A percentile compares a stretch with the other conserved stretches of the same genome.
These are phyloP conservation scores for Cryptotermes secundus DNA, from an alignment of 1,140 invertebrate species.

Conservation along the genomic window DNA sequence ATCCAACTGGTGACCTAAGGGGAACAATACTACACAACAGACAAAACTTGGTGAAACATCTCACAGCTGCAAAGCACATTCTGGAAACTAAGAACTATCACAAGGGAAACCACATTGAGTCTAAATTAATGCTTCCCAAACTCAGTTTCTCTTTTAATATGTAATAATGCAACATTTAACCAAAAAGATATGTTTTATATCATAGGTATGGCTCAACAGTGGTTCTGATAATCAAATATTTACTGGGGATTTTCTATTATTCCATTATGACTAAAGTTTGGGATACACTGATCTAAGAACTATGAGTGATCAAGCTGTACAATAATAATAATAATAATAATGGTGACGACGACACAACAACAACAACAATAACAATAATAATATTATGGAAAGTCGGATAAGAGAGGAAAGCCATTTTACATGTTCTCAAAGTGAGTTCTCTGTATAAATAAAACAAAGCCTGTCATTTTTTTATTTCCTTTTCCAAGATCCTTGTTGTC, in stretches of 20 bases:
- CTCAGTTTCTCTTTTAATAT: no score
- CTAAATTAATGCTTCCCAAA: neutral
- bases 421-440: neutral
- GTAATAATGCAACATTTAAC: no score
- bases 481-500: no score
- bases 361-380: neutral
- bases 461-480: neutral
- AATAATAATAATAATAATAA: neutral
- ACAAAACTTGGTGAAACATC: neutral
- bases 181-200: no score
- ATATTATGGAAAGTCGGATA: neutral
- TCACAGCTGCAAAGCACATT: slow-evolving; percentile 9
- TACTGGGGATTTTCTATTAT: no score
- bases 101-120: slow-evolving; percentile 3
- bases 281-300: neutral
- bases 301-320: neutral
- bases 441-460: neutral
- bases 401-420: neutral
- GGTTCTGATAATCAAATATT: no score
- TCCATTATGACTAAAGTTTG: neutral
- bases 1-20: neutral
- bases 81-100: neutral
- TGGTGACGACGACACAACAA: no score
- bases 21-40: slow-evolving; percentile 8
- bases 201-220: no score